A percentile compares a stretch with the other conserved stretches of the same genome.
Conservation (phyloP, 2,797 vertebrate species). For the Hippopotamyrus pictus region DNA sequence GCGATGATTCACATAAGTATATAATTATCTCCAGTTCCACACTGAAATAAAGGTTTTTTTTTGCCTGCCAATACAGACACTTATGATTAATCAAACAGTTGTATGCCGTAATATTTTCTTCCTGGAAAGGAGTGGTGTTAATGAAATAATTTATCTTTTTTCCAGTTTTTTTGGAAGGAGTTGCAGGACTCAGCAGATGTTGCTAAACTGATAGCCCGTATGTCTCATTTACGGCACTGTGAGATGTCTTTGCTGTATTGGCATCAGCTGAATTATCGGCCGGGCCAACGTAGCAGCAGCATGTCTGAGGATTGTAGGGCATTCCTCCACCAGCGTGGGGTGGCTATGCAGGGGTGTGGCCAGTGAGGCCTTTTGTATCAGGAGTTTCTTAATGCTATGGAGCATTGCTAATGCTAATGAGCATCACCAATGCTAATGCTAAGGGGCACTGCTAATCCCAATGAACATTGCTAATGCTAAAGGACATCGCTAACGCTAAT, state of each 20-base stretch:
- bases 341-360: not conserved
- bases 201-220: not conserved
- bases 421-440: not conserved
- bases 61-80: not conserved
- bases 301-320: not conserved
- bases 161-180: not conserved
- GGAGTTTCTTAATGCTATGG: not conserved
- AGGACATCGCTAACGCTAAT: not conserved
- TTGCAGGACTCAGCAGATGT: not conserved
- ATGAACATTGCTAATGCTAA: not conserved
- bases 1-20: conserved; percentile 8
- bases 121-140: not conserved
- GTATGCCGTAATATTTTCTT: not conserved
- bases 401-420: not conserved
- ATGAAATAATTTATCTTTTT: conserved; percentile 1
- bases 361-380: not conserved
- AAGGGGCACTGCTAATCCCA: not conserved
- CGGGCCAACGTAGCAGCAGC: not conserved
- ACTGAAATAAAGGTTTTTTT: not conserved
- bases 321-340: not conserved
- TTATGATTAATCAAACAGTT: not conserved
- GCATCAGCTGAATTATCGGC: not conserved
- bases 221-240: not conserved
- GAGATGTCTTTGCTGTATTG: not conserved
- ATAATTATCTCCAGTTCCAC: conserved; percentile 6